These are phyloP conservation scores for Schizopygopsis malacanthus DNA, from an alignment of 2,797 vertebrate species.

Conservation along the genomic window DNA sequence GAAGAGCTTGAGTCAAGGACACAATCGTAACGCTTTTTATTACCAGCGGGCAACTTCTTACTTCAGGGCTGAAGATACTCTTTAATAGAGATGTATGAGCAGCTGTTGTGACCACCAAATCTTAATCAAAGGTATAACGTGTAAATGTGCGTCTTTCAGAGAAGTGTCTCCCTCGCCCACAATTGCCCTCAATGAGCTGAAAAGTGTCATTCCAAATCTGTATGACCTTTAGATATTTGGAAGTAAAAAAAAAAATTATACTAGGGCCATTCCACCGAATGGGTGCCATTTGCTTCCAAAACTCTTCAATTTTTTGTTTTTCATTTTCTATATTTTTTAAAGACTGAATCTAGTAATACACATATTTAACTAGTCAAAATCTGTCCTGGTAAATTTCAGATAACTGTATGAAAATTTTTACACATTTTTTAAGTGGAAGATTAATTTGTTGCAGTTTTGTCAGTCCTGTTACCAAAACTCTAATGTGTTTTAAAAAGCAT, in stretches of 20 bases:
- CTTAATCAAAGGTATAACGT: neutral
- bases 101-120: neutral
- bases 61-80: slow-evolving; percentile 12
- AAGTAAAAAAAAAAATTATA: neutral
- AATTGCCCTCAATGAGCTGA: neutral
- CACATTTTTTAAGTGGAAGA: too few relatives aligned
- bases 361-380: too few relatives aligned
- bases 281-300: too few relatives aligned
- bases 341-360: too few relatives aligned
- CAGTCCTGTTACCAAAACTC: too few relatives aligned
- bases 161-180: neutral
- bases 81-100: slow-evolving; percentile 28
- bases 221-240: neutral
- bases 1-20: slow-evolving; percentile 82
- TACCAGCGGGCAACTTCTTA: slow-evolving; percentile 21
- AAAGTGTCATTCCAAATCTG: neutral
- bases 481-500: too few relatives aligned
- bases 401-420: too few relatives aligned
- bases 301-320: too few relatives aligned
- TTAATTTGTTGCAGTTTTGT: too few relatives aligned
- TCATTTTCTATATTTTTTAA: too few relatives aligned
- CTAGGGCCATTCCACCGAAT: too few relatives aligned
- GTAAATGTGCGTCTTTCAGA: neutral
- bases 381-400: too few relatives aligned
- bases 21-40: slow-evolving; percentile 71